Evolutionary conservation across 2,113 vertebrate genomes (phyloP).

Genomic region (Eupsittula cactorum): DNA sequence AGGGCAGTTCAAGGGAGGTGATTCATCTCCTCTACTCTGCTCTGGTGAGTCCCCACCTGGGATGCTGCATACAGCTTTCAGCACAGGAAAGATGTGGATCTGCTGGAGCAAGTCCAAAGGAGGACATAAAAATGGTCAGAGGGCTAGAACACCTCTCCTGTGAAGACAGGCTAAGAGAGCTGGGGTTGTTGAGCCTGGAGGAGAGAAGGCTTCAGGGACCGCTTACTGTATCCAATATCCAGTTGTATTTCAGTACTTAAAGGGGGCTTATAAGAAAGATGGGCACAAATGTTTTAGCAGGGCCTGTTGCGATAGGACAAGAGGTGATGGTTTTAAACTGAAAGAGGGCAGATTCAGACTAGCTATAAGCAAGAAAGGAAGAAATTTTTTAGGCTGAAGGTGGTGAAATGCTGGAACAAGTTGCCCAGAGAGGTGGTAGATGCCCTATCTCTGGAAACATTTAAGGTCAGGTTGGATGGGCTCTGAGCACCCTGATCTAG

Average conservation of each 20-base stretch:
- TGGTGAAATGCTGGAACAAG: neutral
- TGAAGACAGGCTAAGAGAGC: neutral
- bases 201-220: neutral
- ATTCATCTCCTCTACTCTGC: neutral
- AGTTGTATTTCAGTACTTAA: neutral
- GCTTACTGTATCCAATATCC: accelerated
- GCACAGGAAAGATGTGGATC: no score
- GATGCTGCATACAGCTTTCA: neutral
- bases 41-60: neutral
- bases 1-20: neutral
- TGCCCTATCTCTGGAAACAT: neutral
- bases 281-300: neutral
- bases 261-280: accelerated
- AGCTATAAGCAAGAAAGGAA: neutral
- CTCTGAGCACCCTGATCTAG: neutral
- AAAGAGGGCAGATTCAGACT: neutral
- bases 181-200: neutral
- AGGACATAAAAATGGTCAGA: neutral
- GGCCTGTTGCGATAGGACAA: neutral
- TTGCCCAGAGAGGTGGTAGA: neutral
- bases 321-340: neutral
- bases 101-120: neutral
- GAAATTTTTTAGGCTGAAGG: neutral
- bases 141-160: neutral
- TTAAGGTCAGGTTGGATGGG: accelerated